Base-by-base conservation (phyloP, 2,113 vertebrate genomes). In the Balaeniceps rex region DNA sequence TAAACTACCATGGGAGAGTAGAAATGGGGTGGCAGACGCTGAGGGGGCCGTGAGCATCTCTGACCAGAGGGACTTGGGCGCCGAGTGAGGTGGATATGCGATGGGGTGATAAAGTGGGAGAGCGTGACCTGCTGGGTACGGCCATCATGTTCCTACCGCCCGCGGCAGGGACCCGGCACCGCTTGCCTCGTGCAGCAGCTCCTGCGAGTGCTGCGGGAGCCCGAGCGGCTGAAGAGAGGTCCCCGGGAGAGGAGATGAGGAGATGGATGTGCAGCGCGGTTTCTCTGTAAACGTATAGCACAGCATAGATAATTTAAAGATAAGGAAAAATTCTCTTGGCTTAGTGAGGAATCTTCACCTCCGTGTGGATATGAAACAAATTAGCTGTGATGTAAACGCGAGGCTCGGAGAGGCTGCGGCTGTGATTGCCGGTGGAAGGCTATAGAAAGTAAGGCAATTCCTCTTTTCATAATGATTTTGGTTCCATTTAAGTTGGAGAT, bases 401-500 rank as follows among this genome's bases (percentile, higher is more conserved):
- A 54, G 92, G 58, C 66, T 36, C 61, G 92, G 71, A 42, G 89
- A 82, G 79, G 66, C 68, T 70, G 52, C 0, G 6, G 55, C 64
- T 80, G 92, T 60, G 88, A 66, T 83, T 93, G 95, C 92, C 68
- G 88, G 68, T 36, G 92, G 82, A 72, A 65, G 75, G 93, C 29
- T 88, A 25, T 7, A 3, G 11, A 36, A 72, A 93, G 88, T 17
- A 71, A 63, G 78, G 71, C 10, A 87, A 94, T 93, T 76, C 84
- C 81, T 93, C 94, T 97, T 94, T 78, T 71, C 64, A 19, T 77
- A 77, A 83, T 10, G 60, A 29, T 93, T 90, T 93, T 64, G 87
- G 76, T 79, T 94, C 74, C 54, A 49, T 95, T 85, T 85, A 88
- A 93, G 86, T 64, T 93, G 84, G 87, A 96, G 94, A 92, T 91